phyloP scores from a whole-genome alignment of 2,888 invertebrate genomes.

The Drosophila rubida region DNA sequence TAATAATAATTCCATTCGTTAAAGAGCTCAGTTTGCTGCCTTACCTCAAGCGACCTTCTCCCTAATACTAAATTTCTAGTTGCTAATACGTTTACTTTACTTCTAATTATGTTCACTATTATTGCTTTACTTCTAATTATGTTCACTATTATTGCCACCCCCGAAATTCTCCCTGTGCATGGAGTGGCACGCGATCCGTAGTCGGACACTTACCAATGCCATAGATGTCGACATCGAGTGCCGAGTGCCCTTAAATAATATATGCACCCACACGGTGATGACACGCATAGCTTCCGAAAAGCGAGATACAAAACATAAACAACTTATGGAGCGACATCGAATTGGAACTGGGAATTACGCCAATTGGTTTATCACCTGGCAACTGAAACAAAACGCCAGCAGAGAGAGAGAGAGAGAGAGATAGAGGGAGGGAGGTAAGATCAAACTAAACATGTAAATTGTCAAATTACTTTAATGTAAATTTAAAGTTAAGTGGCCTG shows the following conservation, averaged over 20 bases:
- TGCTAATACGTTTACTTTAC: no score
- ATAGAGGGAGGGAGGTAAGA: conserved; percentile 3
- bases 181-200: conserved; percentile 71
- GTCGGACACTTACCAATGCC: conserved; percentile 62
- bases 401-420: no score
- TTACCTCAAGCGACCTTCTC: no score
- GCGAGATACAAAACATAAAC: conserved; percentile 28
- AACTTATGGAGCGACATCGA: conserved; percentile 56
- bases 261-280: conserved; percentile 80
- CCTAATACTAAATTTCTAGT: no score
- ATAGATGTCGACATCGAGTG: conserved; percentile 24
- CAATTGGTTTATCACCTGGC: conserved; percentile 75
- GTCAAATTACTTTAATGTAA: no score
- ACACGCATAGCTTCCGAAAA: conserved; percentile 62
- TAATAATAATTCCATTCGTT: no score
- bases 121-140: no score
- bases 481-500: no score
- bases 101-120: no score
- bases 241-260: conserved; percentile 49
- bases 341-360: conserved; percentile 75
- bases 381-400: conserved; percentile 31
- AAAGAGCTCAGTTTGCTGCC: no score
- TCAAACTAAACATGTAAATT: no score
- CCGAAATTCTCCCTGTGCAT: conserved; percentile 50
- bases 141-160: no score